These are phyloP conservation scores for Andrena hattorfiana DNA, from an alignment of 2,888 invertebrate species.

Conservation along the genomic window DNA sequence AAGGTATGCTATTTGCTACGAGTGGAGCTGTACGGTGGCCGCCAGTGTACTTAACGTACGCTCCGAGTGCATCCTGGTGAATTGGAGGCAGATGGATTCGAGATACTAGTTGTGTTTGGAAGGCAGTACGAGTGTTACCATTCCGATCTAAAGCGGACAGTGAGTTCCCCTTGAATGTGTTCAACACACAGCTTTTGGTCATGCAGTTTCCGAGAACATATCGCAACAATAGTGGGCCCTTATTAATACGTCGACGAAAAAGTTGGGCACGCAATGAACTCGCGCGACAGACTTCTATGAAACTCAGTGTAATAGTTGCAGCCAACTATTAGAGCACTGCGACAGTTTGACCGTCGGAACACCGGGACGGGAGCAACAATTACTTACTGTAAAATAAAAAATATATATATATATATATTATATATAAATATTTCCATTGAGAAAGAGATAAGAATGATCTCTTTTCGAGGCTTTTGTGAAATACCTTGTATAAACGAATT, in stretches of 20 bases:
- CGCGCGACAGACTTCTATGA: constrained; percentile 59
- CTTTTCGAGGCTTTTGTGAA: constrained; percentile 68
- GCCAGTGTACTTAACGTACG: constrained; percentile 22
- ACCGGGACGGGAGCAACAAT: constrained; percentile 32
- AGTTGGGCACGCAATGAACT: constrained; percentile 49
- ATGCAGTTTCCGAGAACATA: constrained; percentile 52
- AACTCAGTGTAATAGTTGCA: constrained; percentile 51
- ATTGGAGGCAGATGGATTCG: constrained; percentile 39
- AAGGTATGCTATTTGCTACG: constrained; percentile 23
- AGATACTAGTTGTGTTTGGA: constrained; percentile 61
- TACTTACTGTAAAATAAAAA: constrained; percentile 47
- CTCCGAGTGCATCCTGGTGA: constrained; percentile 29
- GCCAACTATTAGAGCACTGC: constrained; percentile 36
- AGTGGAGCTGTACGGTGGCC: constrained; percentile 1
- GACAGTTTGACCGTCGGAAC: constrained; percentile 34
- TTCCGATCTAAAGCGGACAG: constrained; percentile 70
- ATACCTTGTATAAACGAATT: constrained; percentile 69
- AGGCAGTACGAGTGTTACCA: constrained; percentile 69
- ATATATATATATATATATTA: constrained; percentile 24
- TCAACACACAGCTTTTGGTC: constrained; percentile 53
- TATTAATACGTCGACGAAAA: constrained; percentile 41
- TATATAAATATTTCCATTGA: constrained; percentile 66
- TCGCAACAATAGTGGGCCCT: constrained; percentile 57
- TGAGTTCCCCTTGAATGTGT: constrained; percentile 67
- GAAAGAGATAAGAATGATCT: constrained; percentile 68